These are phyloP conservation scores for Scolopax rusticola DNA, from an alignment of 2,797 vertebrate genomes.

Conservation along the genomic window DNA sequence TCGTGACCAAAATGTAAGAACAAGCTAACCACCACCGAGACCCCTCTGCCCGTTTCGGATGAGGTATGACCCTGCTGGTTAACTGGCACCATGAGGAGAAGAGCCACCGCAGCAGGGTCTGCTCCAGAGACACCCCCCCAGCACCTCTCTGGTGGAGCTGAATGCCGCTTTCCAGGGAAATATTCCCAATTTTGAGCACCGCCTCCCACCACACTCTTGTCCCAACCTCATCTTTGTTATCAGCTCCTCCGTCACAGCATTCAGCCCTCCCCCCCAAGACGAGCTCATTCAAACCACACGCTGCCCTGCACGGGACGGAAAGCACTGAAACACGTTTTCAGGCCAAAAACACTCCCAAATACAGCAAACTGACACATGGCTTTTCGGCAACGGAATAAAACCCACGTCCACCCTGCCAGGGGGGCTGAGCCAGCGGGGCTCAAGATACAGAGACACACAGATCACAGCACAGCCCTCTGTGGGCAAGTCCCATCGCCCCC, in stretches of 20 bases:
- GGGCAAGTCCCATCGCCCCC: fast-evolving
- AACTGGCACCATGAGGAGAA: fast-evolving
- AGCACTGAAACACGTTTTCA: background rate
- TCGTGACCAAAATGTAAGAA: background rate
- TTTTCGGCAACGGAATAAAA: background rate
- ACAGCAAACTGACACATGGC: background rate
- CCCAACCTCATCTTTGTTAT: fast-evolving
- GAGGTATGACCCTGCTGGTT: background rate
- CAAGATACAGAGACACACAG: background rate
- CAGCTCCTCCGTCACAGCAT: background rate
- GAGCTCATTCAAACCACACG: background rate
- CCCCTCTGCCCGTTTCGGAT: background rate
- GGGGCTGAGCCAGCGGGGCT: background rate
- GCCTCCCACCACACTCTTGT: fast-evolving
- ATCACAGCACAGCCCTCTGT: background rate
- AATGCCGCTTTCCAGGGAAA: background rate
- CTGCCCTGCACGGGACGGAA: fast-evolving
- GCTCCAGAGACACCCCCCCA: background rate
- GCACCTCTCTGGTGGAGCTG: background rate
- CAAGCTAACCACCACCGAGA: background rate
- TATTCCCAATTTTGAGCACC: background rate
- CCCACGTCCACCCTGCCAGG: background rate
- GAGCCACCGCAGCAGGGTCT: background rate
- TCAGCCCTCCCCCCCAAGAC: fast-evolving
- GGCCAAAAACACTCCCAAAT: background rate